These are phyloP conservation scores for Tachypleus tridentatus DNA, from an alignment of 1,140 invertebrate genomes.

Conservation along the genomic window DNA sequence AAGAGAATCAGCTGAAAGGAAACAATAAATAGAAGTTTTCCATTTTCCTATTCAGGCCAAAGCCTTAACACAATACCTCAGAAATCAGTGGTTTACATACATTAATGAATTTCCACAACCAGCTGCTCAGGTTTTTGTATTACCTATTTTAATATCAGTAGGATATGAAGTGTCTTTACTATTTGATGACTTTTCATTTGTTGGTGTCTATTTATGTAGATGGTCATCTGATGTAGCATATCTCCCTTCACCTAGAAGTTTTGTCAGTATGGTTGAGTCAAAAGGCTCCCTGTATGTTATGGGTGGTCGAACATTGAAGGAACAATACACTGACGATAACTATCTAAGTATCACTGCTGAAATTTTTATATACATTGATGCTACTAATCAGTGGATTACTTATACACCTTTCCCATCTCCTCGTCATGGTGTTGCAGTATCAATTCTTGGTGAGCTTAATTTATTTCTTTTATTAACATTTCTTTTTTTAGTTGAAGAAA, in stretches of 20 bases:
- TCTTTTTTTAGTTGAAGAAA: too few species aligned
- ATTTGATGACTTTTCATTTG: not conserved
- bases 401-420: not conserved
- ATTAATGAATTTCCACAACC: not conserved
- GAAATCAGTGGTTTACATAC: not conserved
- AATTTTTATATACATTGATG: conserved; percentile 1
- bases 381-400: not conserved
- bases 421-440: not conserved
- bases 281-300: not conserved
- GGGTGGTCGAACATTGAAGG: conserved; percentile 1
- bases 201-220: not conserved
- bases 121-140: not conserved
- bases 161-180: not conserved
- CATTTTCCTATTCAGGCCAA: too few species aligned
- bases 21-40: too few species aligned
- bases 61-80: too few species aligned
- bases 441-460: not conserved
- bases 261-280: not conserved
- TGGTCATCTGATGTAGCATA: not conserved
- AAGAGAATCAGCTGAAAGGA: too few species aligned
- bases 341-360: not conserved
- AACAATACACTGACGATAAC: not conserved
- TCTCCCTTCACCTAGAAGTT: conserved; percentile 5
- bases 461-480: too few species aligned
- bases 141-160: not conserved